Base-by-base conservation (phyloP, 2,113 vertebrate species). In the Ceratotherium simum region DNA sequence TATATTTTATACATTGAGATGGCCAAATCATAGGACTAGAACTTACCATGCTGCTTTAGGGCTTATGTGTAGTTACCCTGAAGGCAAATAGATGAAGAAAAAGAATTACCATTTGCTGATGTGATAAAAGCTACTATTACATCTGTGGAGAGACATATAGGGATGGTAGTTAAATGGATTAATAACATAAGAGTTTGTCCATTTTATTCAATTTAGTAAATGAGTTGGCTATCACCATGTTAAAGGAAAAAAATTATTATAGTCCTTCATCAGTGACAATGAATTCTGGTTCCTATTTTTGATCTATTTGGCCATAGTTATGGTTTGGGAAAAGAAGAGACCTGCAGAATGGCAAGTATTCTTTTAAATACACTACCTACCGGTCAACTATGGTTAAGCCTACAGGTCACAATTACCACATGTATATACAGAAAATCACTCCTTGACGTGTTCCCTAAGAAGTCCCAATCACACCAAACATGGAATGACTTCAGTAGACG, bases 251-350 rank as follows among this genome's bases (percentile, higher is more conserved):
- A 82, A 54, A 13, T 76, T 65, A 84, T 33, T 48, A 11, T 31
- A 82, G 27, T 81, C 67, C 31, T 91, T 89, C 31, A 65, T 58
- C 62, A 73, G 10, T 36, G 73, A 54, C 33, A 76, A 0, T 89
- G 62, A 91, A 90, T 88, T 91, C 75, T 81, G 46, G 14, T 51
- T 58, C 13, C 51, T 92, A 1, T 56, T 36, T 18, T 86, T 72
- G n/a, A 65, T 88, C 88, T 87, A 3, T 79, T 95, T 54, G 54
- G 9, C 60, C 4, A 21, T 75, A 78, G 51, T 58, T 96, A 56
- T 85, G 39, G 33, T 76, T 90, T n/a, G 86, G 73, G 36, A 90
- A 94, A 92, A 92, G 79, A 72, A 81, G 17, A 84, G 51, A 69
- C 54, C 36, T 91, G 31, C 3, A 51, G 58, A 83, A 64, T 75